Percentiles rank a stretch among this genome's conserved stretches.
phyloP scores from a whole-genome alignment of 1,140 invertebrate genomes.

The Heliothis virescens region DNA sequence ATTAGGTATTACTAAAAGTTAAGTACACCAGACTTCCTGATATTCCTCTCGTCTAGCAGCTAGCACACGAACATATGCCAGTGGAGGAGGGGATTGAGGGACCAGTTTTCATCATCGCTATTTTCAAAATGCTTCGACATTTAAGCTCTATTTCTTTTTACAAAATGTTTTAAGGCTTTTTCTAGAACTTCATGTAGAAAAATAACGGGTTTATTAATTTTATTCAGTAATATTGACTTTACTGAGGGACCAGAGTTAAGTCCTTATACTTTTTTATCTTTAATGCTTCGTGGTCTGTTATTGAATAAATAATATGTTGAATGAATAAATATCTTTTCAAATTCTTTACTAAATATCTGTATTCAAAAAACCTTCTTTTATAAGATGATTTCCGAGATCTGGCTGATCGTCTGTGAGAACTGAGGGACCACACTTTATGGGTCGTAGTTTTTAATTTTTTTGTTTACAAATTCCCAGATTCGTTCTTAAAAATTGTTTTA shows the following conservation, averaged over 20 bases:
- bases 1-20: no score
- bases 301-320: no score
- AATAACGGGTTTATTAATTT: not conserved
- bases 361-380: no score
- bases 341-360: no score
- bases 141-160: not conserved
- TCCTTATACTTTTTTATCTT: conserved; percentile 2
- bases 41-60: no score
- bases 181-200: not conserved
- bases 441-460: not conserved
- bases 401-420: not conserved
- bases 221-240: not conserved
- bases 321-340: conserved; percentile 2
- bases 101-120: not conserved
- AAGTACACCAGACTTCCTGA: no score
- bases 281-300: not conserved
- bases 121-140: not conserved
- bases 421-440: conserved; percentile 1
- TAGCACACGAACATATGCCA: no score
- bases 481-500: not conserved
- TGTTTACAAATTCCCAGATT: not conserved
- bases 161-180: not conserved
- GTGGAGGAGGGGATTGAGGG: not conserved
- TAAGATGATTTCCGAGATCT: not conserved
- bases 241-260: no score